Evolutionary conservation across 2,888 invertebrate genomes (phyloP).

Genomic region (Tetrapedia diversipes): DNA sequence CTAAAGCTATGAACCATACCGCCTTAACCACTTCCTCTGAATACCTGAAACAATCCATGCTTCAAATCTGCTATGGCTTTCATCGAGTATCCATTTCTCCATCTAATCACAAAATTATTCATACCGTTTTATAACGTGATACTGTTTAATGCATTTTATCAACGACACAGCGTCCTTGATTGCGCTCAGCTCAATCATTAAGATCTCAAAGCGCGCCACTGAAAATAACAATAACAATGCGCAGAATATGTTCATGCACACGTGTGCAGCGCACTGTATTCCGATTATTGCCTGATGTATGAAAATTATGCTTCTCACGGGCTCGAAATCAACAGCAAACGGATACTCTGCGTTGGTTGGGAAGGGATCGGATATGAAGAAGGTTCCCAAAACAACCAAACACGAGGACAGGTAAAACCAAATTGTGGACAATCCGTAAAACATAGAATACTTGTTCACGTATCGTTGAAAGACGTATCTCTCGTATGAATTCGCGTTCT

Average conservation of each 20-base stretch:
- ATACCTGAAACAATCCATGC: constrained; percentile 27
- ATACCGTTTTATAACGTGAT: constrained; percentile 70
- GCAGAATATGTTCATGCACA: constrained; percentile 65
- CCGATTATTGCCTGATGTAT: constrained; percentile 66
- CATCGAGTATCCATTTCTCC: too few relatives aligned
- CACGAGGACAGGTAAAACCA: constrained; percentile 61
- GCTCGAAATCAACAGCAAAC: constrained; percentile 65
- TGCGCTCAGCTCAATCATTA: constrained; percentile 55
- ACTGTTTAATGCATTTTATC: constrained; percentile 61
- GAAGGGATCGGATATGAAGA: constrained; percentile 64
- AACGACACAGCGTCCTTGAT: constrained; percentile 49
- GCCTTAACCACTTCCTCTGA: constrained; percentile 24
- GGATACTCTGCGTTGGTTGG: constrained; percentile 76
- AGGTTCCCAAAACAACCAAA: constrained; percentile 59
- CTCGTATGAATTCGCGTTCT: constrained; percentile 56
- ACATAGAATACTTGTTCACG: constrained; percentile 64
- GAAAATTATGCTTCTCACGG: constrained; percentile 63
- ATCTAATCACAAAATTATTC: not conserved
- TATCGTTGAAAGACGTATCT: constrained; percentile 67
- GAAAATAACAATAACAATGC: constrained; percentile 73
- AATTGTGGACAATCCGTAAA: constrained; percentile 57
- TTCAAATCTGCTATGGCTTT: too few relatives aligned
- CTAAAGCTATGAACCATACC: constrained; percentile 26
- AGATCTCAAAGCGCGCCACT: constrained; percentile 70
- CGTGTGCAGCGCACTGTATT: constrained; percentile 66